Percentiles rank a stretch among this genome's conserved stretches.
These are phyloP conservation scores for Myioborus melanocephalus DNA, from an alignment of 2,797 vertebrate species.

Conservation along the genomic window DNA sequence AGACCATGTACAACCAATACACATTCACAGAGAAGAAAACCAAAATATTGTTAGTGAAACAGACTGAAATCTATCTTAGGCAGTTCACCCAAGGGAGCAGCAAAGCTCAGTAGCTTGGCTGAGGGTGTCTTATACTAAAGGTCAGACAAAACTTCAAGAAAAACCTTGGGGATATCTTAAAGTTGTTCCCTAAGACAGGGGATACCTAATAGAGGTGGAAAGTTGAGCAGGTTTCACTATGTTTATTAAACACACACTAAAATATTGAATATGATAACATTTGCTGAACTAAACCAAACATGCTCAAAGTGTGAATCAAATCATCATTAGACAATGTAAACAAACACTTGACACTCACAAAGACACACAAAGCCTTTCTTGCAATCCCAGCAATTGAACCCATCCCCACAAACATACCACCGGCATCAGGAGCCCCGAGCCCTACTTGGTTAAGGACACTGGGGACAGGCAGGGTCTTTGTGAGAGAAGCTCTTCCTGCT, in stretches of 20 bases:
- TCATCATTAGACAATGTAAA: not conserved
- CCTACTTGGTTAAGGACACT: constrained; percentile 6
- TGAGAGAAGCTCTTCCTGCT: not conserved
- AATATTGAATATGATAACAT: constrained; percentile 26
- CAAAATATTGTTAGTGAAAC: constrained; percentile 21
- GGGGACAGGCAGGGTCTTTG: not conserved
- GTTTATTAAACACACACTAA: constrained; percentile 61
- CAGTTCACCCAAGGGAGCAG: not conserved
- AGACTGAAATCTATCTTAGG: not conserved
- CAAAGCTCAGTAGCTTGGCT: not conserved
- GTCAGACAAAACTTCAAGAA: constrained; percentile 4
- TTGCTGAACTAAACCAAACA: not conserved
- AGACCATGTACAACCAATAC: not conserved
- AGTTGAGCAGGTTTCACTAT: not conserved
- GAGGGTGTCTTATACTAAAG: not conserved
- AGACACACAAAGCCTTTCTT: constrained; percentile 2
- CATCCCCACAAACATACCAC: constrained; percentile 35
- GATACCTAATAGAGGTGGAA: not conserved
- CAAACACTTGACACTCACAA: not conserved
- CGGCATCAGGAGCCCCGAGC: constrained; percentile 17
- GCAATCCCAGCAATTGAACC: constrained; percentile 47
- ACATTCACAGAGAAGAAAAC: not conserved
- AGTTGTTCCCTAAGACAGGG: not conserved
- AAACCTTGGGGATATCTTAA: not conserved
- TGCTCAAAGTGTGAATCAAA: not conserved